Base-by-base conservation (phyloP, 2,888 invertebrate genomes). In the Abrostola triplasia region DNA sequence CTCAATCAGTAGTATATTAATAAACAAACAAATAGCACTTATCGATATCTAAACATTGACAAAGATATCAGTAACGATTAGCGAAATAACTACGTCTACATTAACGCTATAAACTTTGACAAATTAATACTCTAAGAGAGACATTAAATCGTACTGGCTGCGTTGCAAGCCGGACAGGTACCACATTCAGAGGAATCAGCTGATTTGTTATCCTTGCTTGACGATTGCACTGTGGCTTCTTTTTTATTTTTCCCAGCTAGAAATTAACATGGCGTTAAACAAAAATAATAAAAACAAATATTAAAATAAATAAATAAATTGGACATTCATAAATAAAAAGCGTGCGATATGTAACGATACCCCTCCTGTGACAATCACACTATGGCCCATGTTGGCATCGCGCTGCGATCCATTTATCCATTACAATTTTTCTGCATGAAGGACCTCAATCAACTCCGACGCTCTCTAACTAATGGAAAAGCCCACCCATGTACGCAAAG, bases 101-200 rank as follows among this genome's bases (percentile, higher is more conserved):
- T 51, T 54, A 60, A 58, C 57, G 71, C 53, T 71, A 70, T 76
- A 77, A 50, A 77, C 63, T 57, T 53, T 35, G 35, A 51, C 40
- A 60, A 24, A 59, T 64, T 61, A 59, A 59, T 63, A 67, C 73
- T 71, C 55, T 62, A 56, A 48, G 54, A 52, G 13, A 37, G 60
- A 70, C 11, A 61, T 64, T 42, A 44, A 54, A 53, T 57, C 70
- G 67, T 83, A 83, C 80, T 81, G 62, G 67, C 50, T 52, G 76
- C 67, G 55, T 52, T 60, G 75, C 84, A 84, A 75, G 76, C 55
- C 11, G 78, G 73, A 72, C 84, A 84, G 61, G 70, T 76, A 63
- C 68, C 77, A 75, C 84, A 84, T n/a, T 75, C 70, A 55, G 62
- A 44, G 12, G 76, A 64, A 5, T 64, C 70, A 13, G 50, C 5